phyloP scores from a whole-genome alignment of 2,888 invertebrate species.

The Clepsis dumicolana region DNA sequence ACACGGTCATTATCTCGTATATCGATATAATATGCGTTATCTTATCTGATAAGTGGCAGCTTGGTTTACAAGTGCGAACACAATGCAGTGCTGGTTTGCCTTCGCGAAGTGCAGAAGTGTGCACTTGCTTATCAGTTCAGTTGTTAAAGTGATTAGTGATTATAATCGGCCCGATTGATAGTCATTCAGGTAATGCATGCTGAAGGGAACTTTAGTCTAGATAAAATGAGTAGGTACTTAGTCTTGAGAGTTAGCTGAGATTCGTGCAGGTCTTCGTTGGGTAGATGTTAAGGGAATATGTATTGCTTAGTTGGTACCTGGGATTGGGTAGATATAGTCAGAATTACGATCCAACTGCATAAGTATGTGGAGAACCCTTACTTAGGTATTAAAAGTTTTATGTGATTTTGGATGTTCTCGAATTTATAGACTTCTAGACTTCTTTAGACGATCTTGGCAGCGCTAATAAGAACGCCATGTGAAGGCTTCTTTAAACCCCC shows the following conservation, averaged over 20 bases:
- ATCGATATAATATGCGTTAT: slow-evolving; percentile 35
- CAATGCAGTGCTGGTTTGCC: slow-evolving; percentile 24
- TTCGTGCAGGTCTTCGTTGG: background rate
- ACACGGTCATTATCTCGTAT: slow-evolving; percentile 35
- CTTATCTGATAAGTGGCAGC: slow-evolving; percentile 34
- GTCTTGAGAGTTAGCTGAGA: background rate
- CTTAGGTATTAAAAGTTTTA: too few relatives aligned
- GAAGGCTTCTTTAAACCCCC: too few relatives aligned
- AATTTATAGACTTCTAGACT: too few relatives aligned
- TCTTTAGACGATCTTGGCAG: too few relatives aligned
- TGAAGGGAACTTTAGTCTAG: slow-evolving; percentile 19
- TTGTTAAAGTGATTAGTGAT: slow-evolving; percentile 33
- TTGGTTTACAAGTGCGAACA: slow-evolving; percentile 18
- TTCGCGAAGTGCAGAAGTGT: slow-evolving; percentile 7
- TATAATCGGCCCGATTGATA: slow-evolving; percentile 26
- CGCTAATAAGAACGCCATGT: too few relatives aligned
- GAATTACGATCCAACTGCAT: too few relatives aligned
- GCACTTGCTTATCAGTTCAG: slow-evolving; percentile 28
- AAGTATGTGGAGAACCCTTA: too few relatives aligned
- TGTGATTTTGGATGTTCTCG: too few relatives aligned
- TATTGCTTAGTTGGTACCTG: too few relatives aligned
- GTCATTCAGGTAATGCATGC: slow-evolving; percentile 29
- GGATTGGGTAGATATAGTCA: too few relatives aligned
- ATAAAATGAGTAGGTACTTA: background rate
- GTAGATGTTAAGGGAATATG: too few relatives aligned